A percentile compares a stretch with the other conserved stretches of the same genome.
Conservation (phyloP, 64 coral and sea anemone genomes). For the Porites lutea region DNA sequence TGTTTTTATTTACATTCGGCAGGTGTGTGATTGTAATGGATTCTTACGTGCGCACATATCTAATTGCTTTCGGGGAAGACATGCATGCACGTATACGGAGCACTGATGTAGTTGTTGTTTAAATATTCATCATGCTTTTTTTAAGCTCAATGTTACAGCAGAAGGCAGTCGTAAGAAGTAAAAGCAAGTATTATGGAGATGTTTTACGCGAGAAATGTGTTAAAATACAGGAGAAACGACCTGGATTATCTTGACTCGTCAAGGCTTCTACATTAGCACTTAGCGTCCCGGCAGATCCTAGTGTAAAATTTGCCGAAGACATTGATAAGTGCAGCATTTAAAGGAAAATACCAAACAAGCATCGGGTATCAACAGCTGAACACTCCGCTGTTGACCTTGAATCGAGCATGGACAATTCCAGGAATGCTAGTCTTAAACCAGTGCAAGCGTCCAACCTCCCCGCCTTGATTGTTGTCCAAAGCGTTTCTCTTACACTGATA, state of each 20-base stretch:
- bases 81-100: neutral
- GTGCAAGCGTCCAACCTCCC: neutral
- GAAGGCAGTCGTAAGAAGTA: neutral
- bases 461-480: constrained; percentile 69
- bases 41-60: constrained; percentile 15
- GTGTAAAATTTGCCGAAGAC: neutral
- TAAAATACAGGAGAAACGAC: neutral
- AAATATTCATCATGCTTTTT: neutral
- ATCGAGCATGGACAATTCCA: neutral
- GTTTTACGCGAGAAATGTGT: neutral
- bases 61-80: constrained; percentile 35
- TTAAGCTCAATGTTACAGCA: neutral
- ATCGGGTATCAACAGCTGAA: neutral
- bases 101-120: neutral
- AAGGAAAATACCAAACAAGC: neutral
- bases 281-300: neutral
- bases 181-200: neutral
- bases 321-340: neutral
- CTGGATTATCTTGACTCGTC: neutral
- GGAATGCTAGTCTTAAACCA: neutral
- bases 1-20: constrained; percentile 17
- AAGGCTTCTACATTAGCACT: neutral
- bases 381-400: neutral
- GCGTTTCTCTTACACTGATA: constrained; percentile 54
- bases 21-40: constrained; percentile 8